Percentiles rank a stretch among this genome's conserved stretches.
Evolutionary conservation across 2,797 vertebrate species (phyloP).

Genomic region (Selene dorsalis): DNA sequence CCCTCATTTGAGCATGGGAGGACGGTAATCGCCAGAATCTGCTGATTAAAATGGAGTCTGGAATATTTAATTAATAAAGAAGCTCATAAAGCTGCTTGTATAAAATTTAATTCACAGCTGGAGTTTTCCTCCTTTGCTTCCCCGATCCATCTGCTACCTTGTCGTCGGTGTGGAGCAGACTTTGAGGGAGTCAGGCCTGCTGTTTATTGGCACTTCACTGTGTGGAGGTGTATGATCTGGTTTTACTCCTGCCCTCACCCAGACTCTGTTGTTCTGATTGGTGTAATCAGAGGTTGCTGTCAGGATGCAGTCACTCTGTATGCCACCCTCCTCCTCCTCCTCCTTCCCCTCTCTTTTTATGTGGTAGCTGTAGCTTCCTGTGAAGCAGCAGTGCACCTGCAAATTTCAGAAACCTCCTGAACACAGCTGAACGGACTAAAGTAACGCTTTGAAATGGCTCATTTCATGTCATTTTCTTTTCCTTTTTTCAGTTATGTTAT

Average conservation of each 20-base stretch:
- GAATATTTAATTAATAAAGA: slow-evolving; percentile 76
- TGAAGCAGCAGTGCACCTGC: slow-evolving; percentile 75
- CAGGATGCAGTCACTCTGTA: slow-evolving; percentile 71
- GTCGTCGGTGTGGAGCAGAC: slow-evolving; percentile 48
- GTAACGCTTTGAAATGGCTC: slow-evolving; percentile 21
- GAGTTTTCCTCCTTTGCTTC: slow-evolving; percentile 41
- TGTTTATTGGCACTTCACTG: slow-evolving; percentile 67
- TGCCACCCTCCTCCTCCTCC: slow-evolving; percentile 44
- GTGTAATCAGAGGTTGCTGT: slow-evolving; percentile 77
- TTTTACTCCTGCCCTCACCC: slow-evolving; percentile 66
- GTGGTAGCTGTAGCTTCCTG: slow-evolving; percentile 79
- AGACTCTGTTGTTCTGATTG: slow-evolving; percentile 71
- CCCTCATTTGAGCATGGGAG: slow-evolving; percentile 42
- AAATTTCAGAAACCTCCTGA: slow-evolving; percentile 53
- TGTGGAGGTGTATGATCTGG: slow-evolving; percentile 74
- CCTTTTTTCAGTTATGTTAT: background rate
- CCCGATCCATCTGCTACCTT: slow-evolving; percentile 39
- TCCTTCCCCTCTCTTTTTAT: slow-evolving; percentile 59
- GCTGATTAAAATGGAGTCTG: slow-evolving; percentile 77
- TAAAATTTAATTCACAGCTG: slow-evolving; percentile 72
- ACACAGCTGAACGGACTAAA: slow-evolving; percentile 21
- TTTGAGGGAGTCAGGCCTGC: slow-evolving; percentile 66
- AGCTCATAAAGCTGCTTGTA: slow-evolving; percentile 67
- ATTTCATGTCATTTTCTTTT: background rate
- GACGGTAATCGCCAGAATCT: slow-evolving; percentile 73